Conservation (phyloP, 2,888 invertebrate genomes). For the Sinhomidia bicolor region DNA sequence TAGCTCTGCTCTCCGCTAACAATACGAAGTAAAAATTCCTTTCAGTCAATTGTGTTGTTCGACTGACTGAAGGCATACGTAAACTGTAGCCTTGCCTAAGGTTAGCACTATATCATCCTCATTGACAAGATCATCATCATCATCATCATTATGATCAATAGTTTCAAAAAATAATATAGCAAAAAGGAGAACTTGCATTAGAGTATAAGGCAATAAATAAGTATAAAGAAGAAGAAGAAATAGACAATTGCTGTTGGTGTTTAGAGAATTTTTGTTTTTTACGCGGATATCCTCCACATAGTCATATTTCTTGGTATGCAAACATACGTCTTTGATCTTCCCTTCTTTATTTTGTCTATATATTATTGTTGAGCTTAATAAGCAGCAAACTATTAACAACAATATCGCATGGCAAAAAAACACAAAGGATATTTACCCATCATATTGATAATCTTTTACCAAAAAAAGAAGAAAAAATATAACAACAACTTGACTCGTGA, state of each 20-base stretch:
- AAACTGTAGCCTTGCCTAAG: constrained; percentile 49
- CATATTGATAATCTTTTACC: background rate
- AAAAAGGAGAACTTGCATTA: background rate
- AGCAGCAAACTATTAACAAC: too few species aligned
- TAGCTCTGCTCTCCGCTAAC: background rate
- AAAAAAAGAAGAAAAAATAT: background rate
- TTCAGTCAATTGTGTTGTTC: background rate
- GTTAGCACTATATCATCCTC: constrained; percentile 35
- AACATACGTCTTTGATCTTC: too few species aligned
- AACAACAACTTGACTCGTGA: constrained; percentile 4
- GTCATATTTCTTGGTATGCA: background rate
- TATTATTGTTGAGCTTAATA: too few species aligned
- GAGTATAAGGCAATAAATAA: background rate
- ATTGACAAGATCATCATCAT: constrained; percentile 51
- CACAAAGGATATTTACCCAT: too few species aligned
- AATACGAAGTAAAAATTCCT: constrained; percentile 3
- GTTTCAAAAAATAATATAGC: background rate
- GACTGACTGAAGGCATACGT: background rate
- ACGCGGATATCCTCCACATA: background rate
- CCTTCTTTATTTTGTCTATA: too few species aligned
- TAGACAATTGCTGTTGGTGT: background rate
- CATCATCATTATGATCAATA: constrained; percentile 35
- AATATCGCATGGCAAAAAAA: too few species aligned
- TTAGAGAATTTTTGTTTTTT: background rate
- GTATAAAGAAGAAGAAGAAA: background rate